Evolutionary conservation across 2,797 vertebrate genomes (phyloP), one percentile per base, ranked within the genome.

Genomic region (Phataginus tetradactyla): DNA sequence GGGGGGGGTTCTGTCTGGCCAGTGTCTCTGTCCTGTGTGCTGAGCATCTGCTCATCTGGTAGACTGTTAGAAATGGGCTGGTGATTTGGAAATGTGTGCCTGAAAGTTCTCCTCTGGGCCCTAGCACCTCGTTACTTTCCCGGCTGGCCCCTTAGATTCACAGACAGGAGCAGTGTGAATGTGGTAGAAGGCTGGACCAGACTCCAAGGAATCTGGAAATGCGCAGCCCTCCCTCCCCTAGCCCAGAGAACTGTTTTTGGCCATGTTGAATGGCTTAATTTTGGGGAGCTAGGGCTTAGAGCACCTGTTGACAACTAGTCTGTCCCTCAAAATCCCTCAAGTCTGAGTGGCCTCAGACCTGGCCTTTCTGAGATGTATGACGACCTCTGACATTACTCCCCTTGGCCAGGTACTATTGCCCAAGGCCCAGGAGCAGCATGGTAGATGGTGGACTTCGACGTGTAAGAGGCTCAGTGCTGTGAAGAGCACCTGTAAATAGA

Each of bases 1-100:
- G n/a, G 15, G 14, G 32, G 75, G 49, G 45, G 11, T 45, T 15
- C 5, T 6, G n/a, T 13, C 55, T 59, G 72, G 39, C 42, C 11
- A n/a, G 45, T 29, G 78, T 34, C 17, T 49, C 61, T 21, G 3
- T 5, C 13, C 37, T 23, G 2, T 78, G 13, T 27, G 13, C 42
- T 1, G 5, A 32, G 2, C 23, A 0, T 7, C 1, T 25, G 9
- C 23, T 21, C n/a, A 10, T 18, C 18, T 5, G 23, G 51, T 5
- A 13, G 51, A 39, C 5, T 32, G 27, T 4, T 9, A 45, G 32
- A 12, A 39, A 32, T 37, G 71, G 39, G 75, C 51, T 45, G 86
- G 8, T 4, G 15, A 4, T 12, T 18, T 17, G 42, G 37, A 18
- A 37, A 69, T 0, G 1, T 9, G 0, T 2, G 42, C 39, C 42